Evolutionary conservation across 2,797 vertebrate genomes (phyloP).

Genomic region (Zalophus californianus): DNA sequence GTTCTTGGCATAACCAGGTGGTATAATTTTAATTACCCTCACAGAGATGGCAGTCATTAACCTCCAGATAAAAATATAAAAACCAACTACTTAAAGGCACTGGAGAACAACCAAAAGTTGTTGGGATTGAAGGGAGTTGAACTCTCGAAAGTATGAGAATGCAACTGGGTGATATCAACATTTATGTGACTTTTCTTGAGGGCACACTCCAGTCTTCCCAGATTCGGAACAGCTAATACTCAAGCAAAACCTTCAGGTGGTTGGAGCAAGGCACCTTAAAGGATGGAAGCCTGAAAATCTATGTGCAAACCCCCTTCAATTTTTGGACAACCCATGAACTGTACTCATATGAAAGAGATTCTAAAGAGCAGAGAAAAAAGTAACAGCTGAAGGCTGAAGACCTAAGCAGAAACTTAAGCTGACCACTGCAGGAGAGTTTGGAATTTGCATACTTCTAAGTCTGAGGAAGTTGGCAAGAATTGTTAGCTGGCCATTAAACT

Average conservation of each 20-base stretch:
- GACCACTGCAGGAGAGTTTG: background rate
- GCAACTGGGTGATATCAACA: background rate
- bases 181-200: background rate
- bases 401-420: background rate
- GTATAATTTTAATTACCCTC: conserved; percentile 42
- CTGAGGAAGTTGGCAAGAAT: background rate
- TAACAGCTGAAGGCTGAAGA: background rate
- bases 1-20: conserved; percentile 28
- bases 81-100: background rate
- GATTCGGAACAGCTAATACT: background rate
- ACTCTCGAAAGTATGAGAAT: background rate
- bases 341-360: background rate
- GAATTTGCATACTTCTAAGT: background rate
- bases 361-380: background rate
- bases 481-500: background rate
- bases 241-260: background rate
- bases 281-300: background rate
- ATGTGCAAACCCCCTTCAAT: background rate
- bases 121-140: background rate
- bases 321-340: background rate
- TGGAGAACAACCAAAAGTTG: background rate
- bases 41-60: conserved; percentile 7
- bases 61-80: conserved; percentile 20
- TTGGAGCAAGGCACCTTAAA: too few species aligned
- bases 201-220: background rate